Evolutionary conservation across 2,797 vertebrate species (phyloP).

Genomic region (Gymnothorax javanicus): DNA sequence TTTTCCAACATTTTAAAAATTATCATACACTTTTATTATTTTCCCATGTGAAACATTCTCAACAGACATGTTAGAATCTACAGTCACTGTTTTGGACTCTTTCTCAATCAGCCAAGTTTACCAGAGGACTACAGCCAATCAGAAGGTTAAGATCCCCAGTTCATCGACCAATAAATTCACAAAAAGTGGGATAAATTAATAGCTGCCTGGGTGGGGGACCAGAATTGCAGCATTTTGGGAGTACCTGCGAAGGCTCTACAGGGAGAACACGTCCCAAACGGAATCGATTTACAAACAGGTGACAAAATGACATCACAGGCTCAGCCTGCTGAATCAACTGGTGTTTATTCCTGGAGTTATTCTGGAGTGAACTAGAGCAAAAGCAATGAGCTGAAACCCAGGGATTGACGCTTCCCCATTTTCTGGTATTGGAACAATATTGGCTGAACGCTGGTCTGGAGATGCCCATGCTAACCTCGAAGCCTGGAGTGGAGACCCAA

Average conservation of each 20-base stretch:
- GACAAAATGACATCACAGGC: neutral
- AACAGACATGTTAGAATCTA: neutral
- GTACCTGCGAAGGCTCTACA: too few relatives aligned
- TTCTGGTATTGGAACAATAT: neutral
- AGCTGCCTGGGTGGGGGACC: too few relatives aligned
- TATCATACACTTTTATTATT: neutral
- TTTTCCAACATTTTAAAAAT: neutral
- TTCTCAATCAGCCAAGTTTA: neutral
- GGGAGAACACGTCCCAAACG: neutral
- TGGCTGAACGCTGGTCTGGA: neutral
- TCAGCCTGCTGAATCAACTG: neutral
- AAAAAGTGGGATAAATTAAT: neutral
- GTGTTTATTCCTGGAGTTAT: neutral
- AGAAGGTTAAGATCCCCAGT: neutral
- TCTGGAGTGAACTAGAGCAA: neutral
- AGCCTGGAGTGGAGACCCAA: neutral
- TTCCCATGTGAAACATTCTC: neutral
- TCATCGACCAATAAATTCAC: neutral
- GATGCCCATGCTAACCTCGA: neutral
- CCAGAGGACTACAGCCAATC: neutral
- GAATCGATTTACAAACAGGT: neutral
- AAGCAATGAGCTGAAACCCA: neutral
- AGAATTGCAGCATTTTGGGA: too few relatives aligned
- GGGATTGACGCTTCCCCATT: neutral
- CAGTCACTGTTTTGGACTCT: neutral